These are phyloP conservation scores for Mesaphorura yosii DNA, from an alignment of 1,140 invertebrate species.

Conservation along the genomic window DNA sequence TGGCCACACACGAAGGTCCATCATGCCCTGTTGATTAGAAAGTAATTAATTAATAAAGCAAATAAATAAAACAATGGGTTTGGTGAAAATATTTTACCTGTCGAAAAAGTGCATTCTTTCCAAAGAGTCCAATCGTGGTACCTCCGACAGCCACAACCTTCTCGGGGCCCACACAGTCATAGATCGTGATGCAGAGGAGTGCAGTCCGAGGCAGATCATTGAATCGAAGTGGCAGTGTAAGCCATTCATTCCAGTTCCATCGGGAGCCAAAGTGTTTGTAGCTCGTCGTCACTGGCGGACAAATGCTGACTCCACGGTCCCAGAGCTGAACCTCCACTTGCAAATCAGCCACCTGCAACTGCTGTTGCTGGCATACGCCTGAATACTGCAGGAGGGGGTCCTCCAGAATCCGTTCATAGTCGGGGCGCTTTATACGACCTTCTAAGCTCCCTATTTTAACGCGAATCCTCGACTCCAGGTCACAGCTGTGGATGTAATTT, in stretches of 20 bases:
- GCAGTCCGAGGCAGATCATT: slow-evolving; percentile 83
- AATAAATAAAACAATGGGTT: not conserved
- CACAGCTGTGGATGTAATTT: too few species aligned
- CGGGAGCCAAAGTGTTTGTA: slow-evolving; percentile 85
- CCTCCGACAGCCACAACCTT: slow-evolving; percentile 74
- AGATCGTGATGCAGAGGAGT: slow-evolving; percentile 79
- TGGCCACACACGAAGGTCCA: slow-evolving; percentile 46
- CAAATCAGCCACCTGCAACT: slow-evolving; percentile 61
- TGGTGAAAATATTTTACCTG: slow-evolving; percentile 43
- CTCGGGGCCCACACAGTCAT: slow-evolving; percentile 78
- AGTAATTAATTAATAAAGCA: slow-evolving; percentile 7
- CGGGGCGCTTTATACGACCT: slow-evolving; percentile 69
- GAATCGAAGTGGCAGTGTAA: slow-evolving; percentile 79
- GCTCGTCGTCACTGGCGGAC: slow-evolving; percentile 76
- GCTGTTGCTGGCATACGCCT: slow-evolving; percentile 62
- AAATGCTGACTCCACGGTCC: slow-evolving; percentile 67
- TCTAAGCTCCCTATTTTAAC: slow-evolving; percentile 95
- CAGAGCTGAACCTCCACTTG: slow-evolving; percentile 79
- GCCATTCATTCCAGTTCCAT: slow-evolving; percentile 99
- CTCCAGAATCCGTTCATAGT: slow-evolving; percentile 72
- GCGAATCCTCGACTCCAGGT: too few species aligned
- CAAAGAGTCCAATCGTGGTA: slow-evolving; percentile 80
- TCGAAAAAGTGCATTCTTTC: slow-evolving; percentile 79
- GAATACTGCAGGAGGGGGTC: slow-evolving; percentile 86
- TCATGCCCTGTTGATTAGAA: slow-evolving; percentile 39